Conservation (phyloP, 92 coral and sea anemone genomes). For the Plumapathes pennacea region DNA sequence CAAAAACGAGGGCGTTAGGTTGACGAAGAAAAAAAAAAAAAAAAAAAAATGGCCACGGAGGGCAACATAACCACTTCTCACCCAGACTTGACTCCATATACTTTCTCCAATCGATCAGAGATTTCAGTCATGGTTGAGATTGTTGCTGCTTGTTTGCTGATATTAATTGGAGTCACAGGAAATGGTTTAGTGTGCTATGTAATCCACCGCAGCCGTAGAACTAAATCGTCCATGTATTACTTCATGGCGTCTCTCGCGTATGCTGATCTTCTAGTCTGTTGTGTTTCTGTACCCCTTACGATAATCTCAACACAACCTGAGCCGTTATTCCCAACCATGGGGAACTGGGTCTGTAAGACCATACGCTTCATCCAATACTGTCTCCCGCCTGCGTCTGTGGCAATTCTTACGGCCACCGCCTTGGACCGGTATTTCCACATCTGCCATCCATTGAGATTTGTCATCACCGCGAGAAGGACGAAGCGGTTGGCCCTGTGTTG, state of each 20-base stretch:
- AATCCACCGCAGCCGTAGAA: slow-evolving; percentile 55
- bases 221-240: slow-evolving; percentile 70
- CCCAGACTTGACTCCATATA: too few species aligned
- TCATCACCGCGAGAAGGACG: slow-evolving; percentile 45
- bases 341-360: slow-evolving; percentile 39
- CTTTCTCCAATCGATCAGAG: too few species aligned
- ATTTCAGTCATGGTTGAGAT: slow-evolving; percentile 61
- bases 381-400: slow-evolving; percentile 76
- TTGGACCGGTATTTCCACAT: slow-evolving; percentile 68
- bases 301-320: slow-evolving; percentile 54
- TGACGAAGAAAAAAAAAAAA: too few species aligned
- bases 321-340: slow-evolving; percentile 40
- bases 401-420: slow-evolving; percentile 64
- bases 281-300: slow-evolving; percentile 67
- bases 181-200: slow-evolving; percentile 68
- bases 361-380: slow-evolving; percentile 67
- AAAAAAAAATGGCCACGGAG: too few species aligned
- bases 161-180: slow-evolving; percentile 57
- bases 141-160: slow-evolving; percentile 45
- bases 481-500: slow-evolving; percentile 50
- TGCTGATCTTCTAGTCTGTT: slow-evolving; percentile 68
- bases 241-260: slow-evolving; percentile 65
- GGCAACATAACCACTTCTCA: too few species aligned
- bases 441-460: slow-evolving; percentile 51
- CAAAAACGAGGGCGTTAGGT: too few species aligned